These are phyloP conservation scores for Amiota mariae DNA, from an alignment of 2,888 invertebrate genomes.

Conservation along the genomic window DNA sequence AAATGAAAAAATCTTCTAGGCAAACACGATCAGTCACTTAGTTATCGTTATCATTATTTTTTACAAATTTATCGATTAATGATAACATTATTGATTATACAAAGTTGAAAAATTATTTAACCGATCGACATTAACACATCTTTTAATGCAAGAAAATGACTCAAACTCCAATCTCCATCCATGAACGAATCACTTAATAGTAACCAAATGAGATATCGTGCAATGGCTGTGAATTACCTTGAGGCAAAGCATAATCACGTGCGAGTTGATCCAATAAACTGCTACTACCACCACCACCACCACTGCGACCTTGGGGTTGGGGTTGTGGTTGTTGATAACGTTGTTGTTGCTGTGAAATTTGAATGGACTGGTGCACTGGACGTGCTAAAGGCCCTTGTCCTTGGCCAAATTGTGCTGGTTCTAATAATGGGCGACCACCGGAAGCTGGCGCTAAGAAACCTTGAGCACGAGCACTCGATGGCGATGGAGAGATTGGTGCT, in stretches of 20 bases:
- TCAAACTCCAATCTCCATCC: not conserved
- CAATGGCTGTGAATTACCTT: slow-evolving; percentile 79
- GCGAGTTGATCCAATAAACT: slow-evolving; percentile 86
- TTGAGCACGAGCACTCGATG: slow-evolving; percentile 67
- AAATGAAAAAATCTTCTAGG: slow-evolving; percentile 8
- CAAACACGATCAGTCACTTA: slow-evolving; percentile 1
- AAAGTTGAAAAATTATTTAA: not conserved
- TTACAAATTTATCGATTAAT: not conserved
- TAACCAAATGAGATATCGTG: slow-evolving; percentile 90
- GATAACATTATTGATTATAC: not conserved
- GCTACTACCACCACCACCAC: slow-evolving; percentile 69
- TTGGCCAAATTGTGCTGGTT: slow-evolving; percentile 62
- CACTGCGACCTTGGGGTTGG: slow-evolving; percentile 70
- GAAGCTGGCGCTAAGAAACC: slow-evolving; percentile 68
- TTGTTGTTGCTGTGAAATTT: slow-evolving; percentile 56
- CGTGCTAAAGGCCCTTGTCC: slow-evolving; percentile 57
- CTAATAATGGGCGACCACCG: slow-evolving; percentile 67
- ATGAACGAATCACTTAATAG: slow-evolving; percentile 75
- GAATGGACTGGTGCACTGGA: slow-evolving; percentile 58
- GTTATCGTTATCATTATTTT: not conserved
- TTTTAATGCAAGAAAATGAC: slow-evolving; percentile 7
- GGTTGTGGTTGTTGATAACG: slow-evolving; percentile 56
- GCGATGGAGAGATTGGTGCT: slow-evolving; percentile 63
- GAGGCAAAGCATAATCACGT: slow-evolving; percentile 85
- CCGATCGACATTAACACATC: not conserved